Conservation (phyloP, 2,888 invertebrate genomes). For the Caenorhabditis sp. region DNA sequence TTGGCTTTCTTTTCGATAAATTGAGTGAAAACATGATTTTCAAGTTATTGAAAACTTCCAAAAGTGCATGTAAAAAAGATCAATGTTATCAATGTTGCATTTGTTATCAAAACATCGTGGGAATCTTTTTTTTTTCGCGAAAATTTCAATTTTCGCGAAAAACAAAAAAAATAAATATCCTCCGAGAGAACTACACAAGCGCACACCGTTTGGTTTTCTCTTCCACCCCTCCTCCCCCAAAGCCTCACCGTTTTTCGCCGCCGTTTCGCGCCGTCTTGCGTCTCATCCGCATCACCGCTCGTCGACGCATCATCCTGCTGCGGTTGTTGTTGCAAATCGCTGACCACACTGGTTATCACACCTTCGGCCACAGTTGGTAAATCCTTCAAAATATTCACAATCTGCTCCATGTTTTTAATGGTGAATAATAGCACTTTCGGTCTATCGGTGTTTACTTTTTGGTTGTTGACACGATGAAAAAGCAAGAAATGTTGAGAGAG, state of each 20-base stretch:
- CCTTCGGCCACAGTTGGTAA: conserved; percentile 40
- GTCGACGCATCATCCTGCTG: too few species aligned
- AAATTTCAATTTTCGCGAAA: neutral
- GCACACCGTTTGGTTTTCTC: conserved; percentile 1
- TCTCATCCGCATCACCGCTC: neutral
- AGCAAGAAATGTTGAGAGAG: neutral
- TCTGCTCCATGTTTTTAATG: conserved; percentile 30
- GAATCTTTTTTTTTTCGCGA: too few species aligned
- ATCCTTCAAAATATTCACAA: conserved; percentile 45
- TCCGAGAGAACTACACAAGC: conserved; percentile 24
- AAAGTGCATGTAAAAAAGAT: too few species aligned
- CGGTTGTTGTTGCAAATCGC: neutral
- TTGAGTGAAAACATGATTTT: too few species aligned
- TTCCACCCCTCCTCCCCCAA: neutral
- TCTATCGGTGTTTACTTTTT: conserved; percentile 39
- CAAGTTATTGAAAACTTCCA: too few species aligned
- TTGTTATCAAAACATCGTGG: too few species aligned
- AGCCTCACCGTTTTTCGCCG: neutral
- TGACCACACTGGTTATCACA: conserved; percentile 14
- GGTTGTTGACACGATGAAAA: conserved; percentile 14
- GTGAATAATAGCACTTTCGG: neutral
- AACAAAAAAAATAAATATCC: neutral
- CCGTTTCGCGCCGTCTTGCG: neutral
- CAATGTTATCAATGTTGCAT: too few species aligned
- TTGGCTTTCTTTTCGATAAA: too few species aligned